Evolutionary conservation across 1,140 invertebrate genomes (phyloP), one percentile per base, ranked within the genome.

Genomic region (Penaeus japonicus): DNA sequence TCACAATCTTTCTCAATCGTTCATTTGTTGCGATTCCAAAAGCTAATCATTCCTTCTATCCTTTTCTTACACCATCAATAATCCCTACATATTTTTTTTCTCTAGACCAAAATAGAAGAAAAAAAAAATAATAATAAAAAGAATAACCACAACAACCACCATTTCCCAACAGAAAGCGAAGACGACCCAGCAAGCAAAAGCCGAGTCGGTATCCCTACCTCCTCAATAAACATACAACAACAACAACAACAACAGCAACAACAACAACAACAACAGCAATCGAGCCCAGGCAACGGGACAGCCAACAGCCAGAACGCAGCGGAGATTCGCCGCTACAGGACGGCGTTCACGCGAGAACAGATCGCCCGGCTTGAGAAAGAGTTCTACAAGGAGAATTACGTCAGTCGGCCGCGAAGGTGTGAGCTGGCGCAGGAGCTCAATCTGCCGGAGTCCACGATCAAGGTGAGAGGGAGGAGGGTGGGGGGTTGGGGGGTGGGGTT

Each of bases 311-410:
- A 82, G n/a, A 57, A 86, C 75, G 65, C 82, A 53, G 70, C 84
- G n/a, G 90, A 90, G 57, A 89, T 90, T 17, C 24, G 90, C n/a
- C 54, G 99, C 78, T 99, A 99, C 92, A 94, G 99, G 35, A 99
- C 99, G 0, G 99, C 99, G 0, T 99, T 99, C 93, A 98, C 98
- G 0, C 94, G 98, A 53, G 98, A 99, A 92, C 99, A 99, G 92
- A 93, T 99, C 27, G 95, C 94, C 1, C 94, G 97, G 59, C 93
- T 99, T n/a, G 99, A 99, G 93, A 98, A 98, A 91, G 99, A 99
- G 92, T 99, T 99, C 92, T 95, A 95, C 91, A 96, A 97, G 91
- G 99, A 99, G 93, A 99, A 99, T 93, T 99, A 99, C 92, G 98
- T 99, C 0, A 99, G 97, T 1, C 93, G 99, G 80, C 98, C 98